Base-by-base conservation (phyloP, 1,140 invertebrate species). In the Gyrodactylus salaris region DNA sequence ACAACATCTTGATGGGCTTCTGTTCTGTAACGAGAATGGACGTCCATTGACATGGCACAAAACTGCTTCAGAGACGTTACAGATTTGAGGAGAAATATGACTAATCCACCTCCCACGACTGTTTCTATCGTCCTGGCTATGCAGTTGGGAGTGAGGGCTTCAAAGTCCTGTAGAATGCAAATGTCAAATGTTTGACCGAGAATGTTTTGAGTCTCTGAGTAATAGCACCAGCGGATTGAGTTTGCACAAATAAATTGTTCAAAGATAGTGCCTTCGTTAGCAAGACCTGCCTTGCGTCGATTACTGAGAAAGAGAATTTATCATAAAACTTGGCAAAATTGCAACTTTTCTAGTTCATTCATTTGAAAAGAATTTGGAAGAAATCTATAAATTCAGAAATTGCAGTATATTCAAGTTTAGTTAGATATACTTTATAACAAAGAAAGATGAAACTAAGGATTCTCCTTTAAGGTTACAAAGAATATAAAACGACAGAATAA, bases 31-130 rank as follows among this genome's bases (percentile, higher is more conserved):
- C 93, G 84, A 76, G 89, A 86, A 84, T 99, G 95, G 19, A 98
- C 91, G 85, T 99, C 94, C 95, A 99, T 99, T 75, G 86, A 86
- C 84, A 99, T 88, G 1, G 92, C 89, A 78, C 90, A 96, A 0
- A 99, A 83, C 79, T 99, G 92, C 79, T 89, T 87, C 1, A 99
- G 81, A 0, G 92, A 97, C 69, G 85, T 84, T 75, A 99, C 83
- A 25, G 86, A 86, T 78, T 88, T 86, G 0, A 98, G 81, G 1
- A 88, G 78, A 7, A 99, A 80, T 27, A 97, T 85, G 74, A 99
- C 86, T 0, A 97, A 77, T 23, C 95, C 95, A 74, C 95, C 94
- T 73, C 95, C 94, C 84, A 97, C 91, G 0, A 98, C 89, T 0
- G 95, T 99, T 84, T 99, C 95, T 76, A 99, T 86, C 1, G 94